Evolutionary conservation across 2,113 vertebrate genomes (phyloP), one percentile per base, ranked within the genome.

Genomic region (Canis aureus): DNA sequence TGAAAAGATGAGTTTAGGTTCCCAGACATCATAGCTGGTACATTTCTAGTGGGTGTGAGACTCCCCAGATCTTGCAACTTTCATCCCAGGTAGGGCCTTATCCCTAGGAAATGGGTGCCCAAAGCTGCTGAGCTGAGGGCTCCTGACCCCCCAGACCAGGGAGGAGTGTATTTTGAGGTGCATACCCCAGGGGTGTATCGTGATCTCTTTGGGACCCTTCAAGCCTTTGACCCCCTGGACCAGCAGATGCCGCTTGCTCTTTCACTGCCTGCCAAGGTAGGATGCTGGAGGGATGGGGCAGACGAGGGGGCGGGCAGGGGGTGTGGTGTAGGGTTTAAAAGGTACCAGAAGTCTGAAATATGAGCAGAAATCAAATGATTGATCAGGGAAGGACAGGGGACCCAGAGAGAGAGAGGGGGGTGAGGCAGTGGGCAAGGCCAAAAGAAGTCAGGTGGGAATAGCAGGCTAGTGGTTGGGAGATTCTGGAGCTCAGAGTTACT

Each of bases 181-280:
- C 98, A 98, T 23, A 97, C 98, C 0, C 97, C 98, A 9, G 98
- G 98, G 23, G 98, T 99, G 38, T 98, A 98, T 97, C 98, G 98
- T 16, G 98, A 99, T 73, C 98, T 99, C 94, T 99, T 99, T 90
- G 99, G 99, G 51, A 98, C 98, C 78, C 97, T 98, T 22, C 97
- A 98, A 78, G 98, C 98, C 69, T 99, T 98, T 82, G 97, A 98
- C 86, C 97, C 98, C 11, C 81, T 97, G 93, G 98, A 98, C 51
- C 97, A 97, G 60, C 98, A 98, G 95, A 98, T 97, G 97, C 98
- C 98, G 0, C 89, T 98, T 32, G 98, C 98, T 8, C 89, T 99
- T 43, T 95, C 98, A 8, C 95, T 99, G 51, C 98, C 98, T 23
- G 98, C 98, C 89, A 99, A 99, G 98, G 99, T 99, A 97, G 62